Base-by-base conservation (phyloP, 2,113 vertebrate genomes). In the Cyprinodon variegatus region DNA sequence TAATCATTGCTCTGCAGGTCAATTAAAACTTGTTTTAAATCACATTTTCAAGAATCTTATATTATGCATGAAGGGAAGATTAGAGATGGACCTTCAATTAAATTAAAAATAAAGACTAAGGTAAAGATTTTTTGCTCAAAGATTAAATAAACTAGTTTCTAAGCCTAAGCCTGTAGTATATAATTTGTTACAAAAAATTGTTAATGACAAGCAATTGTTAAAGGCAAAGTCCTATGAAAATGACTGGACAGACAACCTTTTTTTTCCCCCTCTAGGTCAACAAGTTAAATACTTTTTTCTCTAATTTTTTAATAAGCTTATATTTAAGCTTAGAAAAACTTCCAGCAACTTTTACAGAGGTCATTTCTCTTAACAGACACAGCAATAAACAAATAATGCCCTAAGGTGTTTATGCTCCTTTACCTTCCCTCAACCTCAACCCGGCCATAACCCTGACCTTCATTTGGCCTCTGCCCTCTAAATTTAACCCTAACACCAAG, bases 401-500 rank as follows among this genome's bases (percentile, higher is more conserved):
- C 89, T 75, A 0, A 83, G 86, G 93, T 86, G 75, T 75, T 59
- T 70, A 78, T 78, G 76, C 77, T 70, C 61, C 88, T 76, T 90
- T 83, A 91, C 92, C 90, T 88, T 70, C 29, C 77, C 38, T 11
- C 74, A 80, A 94, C 93, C 93, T 77, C 77, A 89, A 91, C 94
- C 93, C 69, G 79, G 85, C 89, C 85, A 79, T 91, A 92, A 94
- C 93, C 94, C 92, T 89, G 83, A 88, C 88, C 85, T 86, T 80
- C 80, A 79, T 39, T 59, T 82, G 84, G 88, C 89, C 91, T 87
- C 77, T 81, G 76, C 90, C 91, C 94, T 79, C 81, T 72, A 84
- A 90, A 92, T 88, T 91, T 93, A 94, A 94, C 93, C 91, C 87
- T 90, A 90, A 93, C 92, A 93, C 92, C 90, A 81, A 53, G 77